A percentile compares a stretch with the other conserved stretches of the same genome.
Conservation (phyloP, 37 sponge, comb jelly and placozoan species). For the Crambe crambe region DNA sequence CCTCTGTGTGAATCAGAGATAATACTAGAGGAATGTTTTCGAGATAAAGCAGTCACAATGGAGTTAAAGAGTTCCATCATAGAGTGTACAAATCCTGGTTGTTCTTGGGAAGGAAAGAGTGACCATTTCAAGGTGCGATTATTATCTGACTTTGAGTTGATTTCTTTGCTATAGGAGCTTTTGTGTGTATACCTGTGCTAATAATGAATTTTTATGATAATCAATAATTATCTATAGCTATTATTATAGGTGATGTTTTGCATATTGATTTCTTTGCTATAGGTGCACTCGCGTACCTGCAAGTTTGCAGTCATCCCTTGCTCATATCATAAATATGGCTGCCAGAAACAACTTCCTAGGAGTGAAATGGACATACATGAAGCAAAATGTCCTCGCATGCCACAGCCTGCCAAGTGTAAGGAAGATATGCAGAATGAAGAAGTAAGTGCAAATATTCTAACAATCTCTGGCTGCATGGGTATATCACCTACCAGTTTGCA, state of each 20-base stretch:
- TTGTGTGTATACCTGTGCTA: too few relatives aligned
- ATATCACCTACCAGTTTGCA: too few relatives aligned
- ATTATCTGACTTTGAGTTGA: too few relatives aligned
- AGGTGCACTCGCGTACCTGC: constrained; percentile 46
- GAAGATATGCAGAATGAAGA: constrained; percentile 8
- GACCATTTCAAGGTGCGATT: constrained; percentile 35
- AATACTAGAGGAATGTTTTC: constrained; percentile 34
- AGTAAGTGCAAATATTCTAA: too few relatives aligned
- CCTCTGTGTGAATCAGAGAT: not conserved
- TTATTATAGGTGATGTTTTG: not conserved
- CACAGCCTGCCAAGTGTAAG: constrained; percentile 34
- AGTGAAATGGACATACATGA: constrained; percentile 35
- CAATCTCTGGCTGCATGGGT: too few relatives aligned
- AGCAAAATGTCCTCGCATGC: constrained; percentile 34
- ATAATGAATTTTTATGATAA: too few relatives aligned
- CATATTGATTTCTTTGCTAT: constrained; percentile 5
- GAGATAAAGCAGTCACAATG: constrained; percentile 63
- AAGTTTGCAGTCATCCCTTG: constrained; percentile 35
- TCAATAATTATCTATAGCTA: too few relatives aligned
- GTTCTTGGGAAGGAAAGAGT: constrained; percentile 71
- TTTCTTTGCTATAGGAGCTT: too few relatives aligned
- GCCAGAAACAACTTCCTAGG: constrained; percentile 13
- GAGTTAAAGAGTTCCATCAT: constrained; percentile 43
- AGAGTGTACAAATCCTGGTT: constrained; percentile 42
- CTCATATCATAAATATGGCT: constrained; percentile 28